Conservation (phyloP, 2,113 vertebrate genomes). For the Cyrtonyx montezumae region DNA sequence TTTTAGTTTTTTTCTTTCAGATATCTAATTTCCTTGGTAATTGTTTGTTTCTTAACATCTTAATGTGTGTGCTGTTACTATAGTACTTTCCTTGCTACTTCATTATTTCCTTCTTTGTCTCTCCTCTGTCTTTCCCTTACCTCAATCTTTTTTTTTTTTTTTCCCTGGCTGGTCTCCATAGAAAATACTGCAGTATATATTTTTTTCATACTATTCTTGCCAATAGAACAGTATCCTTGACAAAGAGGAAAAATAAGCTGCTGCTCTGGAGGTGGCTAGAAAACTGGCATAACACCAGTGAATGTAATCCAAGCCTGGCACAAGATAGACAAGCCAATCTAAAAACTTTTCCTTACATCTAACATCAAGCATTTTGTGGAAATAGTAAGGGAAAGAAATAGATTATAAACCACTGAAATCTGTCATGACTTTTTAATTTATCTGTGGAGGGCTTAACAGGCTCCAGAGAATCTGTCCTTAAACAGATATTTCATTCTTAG, state of each 20-base stretch:
- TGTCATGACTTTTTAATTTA: neutral
- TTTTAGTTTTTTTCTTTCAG: neutral
- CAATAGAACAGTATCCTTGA: conserved; percentile 32
- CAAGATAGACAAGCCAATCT: neutral
- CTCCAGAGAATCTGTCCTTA: neutral
- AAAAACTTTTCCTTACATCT: conserved; percentile 6
- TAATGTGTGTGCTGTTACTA: neutral
- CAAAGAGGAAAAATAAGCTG: conserved; percentile 29
- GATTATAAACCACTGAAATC: neutral
- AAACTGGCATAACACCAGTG: conserved; percentile 29
- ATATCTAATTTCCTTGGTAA: neutral
- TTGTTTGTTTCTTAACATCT: neutral
- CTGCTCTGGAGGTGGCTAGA: conserved; percentile 32
- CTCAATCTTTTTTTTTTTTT: neutral
- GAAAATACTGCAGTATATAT: conserved; percentile 31
- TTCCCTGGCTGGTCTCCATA: neutral
- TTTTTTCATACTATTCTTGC: neutral
- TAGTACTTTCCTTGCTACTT: neutral
- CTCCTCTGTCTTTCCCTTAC: neutral
- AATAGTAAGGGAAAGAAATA: neutral
- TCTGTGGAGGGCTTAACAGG: neutral
- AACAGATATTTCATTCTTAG: neutral
- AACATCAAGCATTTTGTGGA: conserved; percentile 3
- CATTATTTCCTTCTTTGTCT: neutral
- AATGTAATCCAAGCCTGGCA: conserved; percentile 31